Evolutionary conservation across 2,888 invertebrate species (phyloP), one percentile per base, ranked within the genome.

Genomic region (Gryllus longicercus): DNA sequence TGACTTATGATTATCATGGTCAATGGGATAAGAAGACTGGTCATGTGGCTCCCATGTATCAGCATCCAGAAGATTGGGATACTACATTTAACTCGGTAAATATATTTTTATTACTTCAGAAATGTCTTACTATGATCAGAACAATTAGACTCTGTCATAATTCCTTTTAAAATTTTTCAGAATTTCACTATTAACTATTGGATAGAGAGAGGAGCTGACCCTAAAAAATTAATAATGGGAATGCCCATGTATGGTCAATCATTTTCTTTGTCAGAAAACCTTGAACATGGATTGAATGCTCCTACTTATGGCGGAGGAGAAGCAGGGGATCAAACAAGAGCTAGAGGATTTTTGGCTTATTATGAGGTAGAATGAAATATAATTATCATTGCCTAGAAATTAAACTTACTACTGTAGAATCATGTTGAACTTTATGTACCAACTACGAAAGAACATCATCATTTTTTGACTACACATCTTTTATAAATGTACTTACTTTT

Each of bases 1-100:
- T 97, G 96, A 91, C 95, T 0, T 96, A 96, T 85, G 96, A 97
- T 85, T 96, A 93, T 85, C 96, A 96, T 84, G 96, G 96, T 0
- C 95, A 96, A 85, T 96, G 96, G 96, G 96, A 96, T 85, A 95
- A 95, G 86, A 92, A 92, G 83, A 96, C 96, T 0, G 96, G 96
- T 0, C 96, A 97, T 85, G 93, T 96, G 4, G 94, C 96, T 0
- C 96, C 96, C 2, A 93, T 97, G 91, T 96, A 95, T 83, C 89
- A 89, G 2, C 92, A 93, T 85, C 93, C 93, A 0, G 92, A 92
- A 50, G 93, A 94, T 85, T 90, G 91, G 82, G 94, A 94, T 83
- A 90, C 89, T 78, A 93, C 93, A 12, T 94, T 96, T 85, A 96
- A 96, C 87, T 92, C 94, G 25, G 93, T 93, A 88, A 87, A 5